Conservation (phyloP, 2,888 invertebrate species). For the Pediacus dermestoides region DNA sequence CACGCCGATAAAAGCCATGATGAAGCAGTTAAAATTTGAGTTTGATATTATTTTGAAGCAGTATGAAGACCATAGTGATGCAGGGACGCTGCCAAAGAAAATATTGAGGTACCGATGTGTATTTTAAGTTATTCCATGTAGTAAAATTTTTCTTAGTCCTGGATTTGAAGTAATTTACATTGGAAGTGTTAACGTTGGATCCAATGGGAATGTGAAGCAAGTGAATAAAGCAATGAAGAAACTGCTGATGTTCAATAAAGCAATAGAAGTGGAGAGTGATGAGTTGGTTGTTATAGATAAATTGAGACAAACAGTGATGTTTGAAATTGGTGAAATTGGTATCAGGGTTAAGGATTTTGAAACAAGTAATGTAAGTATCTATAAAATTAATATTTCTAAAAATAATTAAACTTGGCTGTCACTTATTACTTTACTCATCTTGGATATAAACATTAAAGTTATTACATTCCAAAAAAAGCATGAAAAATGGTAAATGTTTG, state of each 20-base stretch:
- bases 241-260: slow-evolving; percentile 38
- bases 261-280: slow-evolving; percentile 21
- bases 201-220: slow-evolving; percentile 53
- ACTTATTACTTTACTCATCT: too few species aligned
- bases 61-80: slow-evolving; percentile 13
- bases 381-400: too few species aligned
- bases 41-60: slow-evolving; percentile 26
- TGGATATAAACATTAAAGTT: too few species aligned
- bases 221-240: slow-evolving; percentile 52
- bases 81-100: background rate
- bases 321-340: slow-evolving; percentile 56
- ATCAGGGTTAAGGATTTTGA: slow-evolving; percentile 48
- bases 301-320: slow-evolving; percentile 43
- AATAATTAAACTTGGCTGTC: too few species aligned
- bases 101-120: too few species aligned
- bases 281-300: slow-evolving; percentile 17
- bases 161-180: slow-evolving; percentile 52
- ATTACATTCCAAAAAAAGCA: too few species aligned
- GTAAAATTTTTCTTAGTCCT: slow-evolving; percentile 28
- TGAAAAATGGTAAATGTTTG: too few species aligned
- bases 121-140: slow-evolving; percentile 6
- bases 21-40: slow-evolving; percentile 40
- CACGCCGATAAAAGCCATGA: slow-evolving; percentile 48
- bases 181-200: slow-evolving; percentile 51
- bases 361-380: slow-evolving; percentile 43